These are phyloP conservation scores for Poecile atricapillus DNA, from an alignment of 2,113 vertebrate genomes.

Conservation along the genomic window DNA sequence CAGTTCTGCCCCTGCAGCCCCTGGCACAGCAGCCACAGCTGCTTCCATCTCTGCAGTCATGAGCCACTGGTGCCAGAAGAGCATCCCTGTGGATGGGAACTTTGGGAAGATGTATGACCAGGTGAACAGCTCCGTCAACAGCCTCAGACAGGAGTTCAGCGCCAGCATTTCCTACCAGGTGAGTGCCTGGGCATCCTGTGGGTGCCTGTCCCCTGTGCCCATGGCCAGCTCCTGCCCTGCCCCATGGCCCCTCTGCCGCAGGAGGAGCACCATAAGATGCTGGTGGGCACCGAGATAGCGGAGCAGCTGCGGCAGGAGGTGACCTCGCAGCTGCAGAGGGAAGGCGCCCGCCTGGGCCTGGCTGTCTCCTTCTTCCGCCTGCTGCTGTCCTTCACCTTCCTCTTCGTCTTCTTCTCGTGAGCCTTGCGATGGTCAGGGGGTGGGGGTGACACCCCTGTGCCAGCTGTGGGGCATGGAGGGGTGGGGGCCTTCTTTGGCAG, in stretches of 20 bases:
- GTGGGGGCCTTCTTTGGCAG: too few relatives aligned
- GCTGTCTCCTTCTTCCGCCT: conserved; percentile 47
- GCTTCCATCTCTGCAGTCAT: conserved; percentile 63
- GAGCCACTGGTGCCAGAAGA: conserved; percentile 75
- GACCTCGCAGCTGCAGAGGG: conserved; percentile 15
- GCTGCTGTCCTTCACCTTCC: conserved; percentile 75
- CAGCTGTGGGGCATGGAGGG: fast-evolving
- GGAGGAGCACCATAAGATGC: conserved; percentile 51
- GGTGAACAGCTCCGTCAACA: conserved; percentile 73
- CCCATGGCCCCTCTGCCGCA: neutral
- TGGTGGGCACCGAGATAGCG: conserved; percentile 42
- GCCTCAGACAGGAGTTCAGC: conserved; percentile 75
- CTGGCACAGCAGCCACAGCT: neutral
- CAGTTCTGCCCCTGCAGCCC: neutral
- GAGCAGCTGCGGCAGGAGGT: conserved; percentile 64
- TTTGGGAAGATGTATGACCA: conserved; percentile 83
- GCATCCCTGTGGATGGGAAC: conserved; percentile 88
- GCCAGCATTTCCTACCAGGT: conserved; percentile 72
- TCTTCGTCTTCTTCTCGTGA: conserved; percentile 76
- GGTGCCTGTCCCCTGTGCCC: neutral
- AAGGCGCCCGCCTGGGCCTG: conserved; percentile 24
- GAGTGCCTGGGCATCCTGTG: conserved; percentile 15
- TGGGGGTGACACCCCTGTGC: neutral
- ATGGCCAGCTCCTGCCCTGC: neutral
- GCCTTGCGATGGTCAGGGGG: neutral